Evolutionary conservation across 1,140 invertebrate species (phyloP), one percentile per base, ranked within the genome.

Genomic region (Mactra quadrangularis): DNA sequence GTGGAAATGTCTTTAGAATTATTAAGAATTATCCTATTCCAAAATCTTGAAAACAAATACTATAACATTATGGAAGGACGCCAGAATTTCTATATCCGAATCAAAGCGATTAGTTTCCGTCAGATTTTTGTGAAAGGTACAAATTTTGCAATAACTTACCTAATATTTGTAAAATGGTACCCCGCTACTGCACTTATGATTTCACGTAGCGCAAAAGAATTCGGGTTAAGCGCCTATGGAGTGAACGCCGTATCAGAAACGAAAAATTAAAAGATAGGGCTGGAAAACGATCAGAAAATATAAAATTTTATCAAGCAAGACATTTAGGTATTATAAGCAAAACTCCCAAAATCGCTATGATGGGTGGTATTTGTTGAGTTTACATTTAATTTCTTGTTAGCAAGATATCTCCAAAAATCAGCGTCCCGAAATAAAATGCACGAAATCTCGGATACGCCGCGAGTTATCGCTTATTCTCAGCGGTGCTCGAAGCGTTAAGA

Each of bases 301-400:
- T 72, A 72, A 55, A 52, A 22, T 3, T 72, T 72, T 72, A 72
- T 72, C 70, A 25, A 31, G 31, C 17, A 38, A 7, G 11, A 25
- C 35, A 41, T 72, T 72, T 72, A 22, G 31, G 35, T 35, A 72
- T 35, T 27, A 72, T 55, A 57, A 52, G 33, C 45, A 31, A 25
- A 55, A 33, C 53, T 55, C 33, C 33, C 53, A 72, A 41, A 47
- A 47, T 72, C 70, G 50, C 25, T 55, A 17, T 29, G 25, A 55
- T 45, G 70, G 70, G 70, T 55, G 70, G 70, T 57, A 72, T 2
- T 29, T 13, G 29, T n/a, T 25, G 70, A 57, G n/a, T 72, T 53
- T 72, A 35, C 27, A 72, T 45, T 76, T 2, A 62, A 76, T 62
- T 62, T 76, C 74, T 76, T 76, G 74, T 76, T 76, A 76, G 59